A percentile compares a stretch with the other conserved stretches of the same genome.
phyloP scores from a whole-genome alignment of 2,113 vertebrate species.

The Microcebus griseorufus region DNA sequence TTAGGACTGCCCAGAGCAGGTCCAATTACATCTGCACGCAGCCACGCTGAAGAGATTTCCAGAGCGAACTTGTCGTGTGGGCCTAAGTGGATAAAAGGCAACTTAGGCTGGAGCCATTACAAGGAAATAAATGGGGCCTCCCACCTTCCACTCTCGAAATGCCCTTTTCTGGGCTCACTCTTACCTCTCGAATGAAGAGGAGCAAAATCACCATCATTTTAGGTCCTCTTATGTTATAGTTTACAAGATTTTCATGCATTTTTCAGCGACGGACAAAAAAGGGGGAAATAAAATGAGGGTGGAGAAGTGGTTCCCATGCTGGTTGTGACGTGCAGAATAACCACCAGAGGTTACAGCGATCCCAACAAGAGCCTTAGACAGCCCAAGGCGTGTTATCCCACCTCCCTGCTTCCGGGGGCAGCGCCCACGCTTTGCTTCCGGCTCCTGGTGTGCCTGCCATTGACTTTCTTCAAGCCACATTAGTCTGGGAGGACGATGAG shows the following conservation, averaged over 20 bases:
- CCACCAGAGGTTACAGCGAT: slow-evolving; percentile 25
- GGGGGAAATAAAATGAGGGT: not conserved
- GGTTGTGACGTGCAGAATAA: slow-evolving; percentile 41
- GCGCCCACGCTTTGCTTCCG: not conserved
- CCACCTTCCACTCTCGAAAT: slow-evolving; percentile 10
- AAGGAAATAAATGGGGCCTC: slow-evolving; percentile 65
- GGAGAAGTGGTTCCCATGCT: slow-evolving; percentile 34
- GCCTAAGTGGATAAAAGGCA: slow-evolving; percentile 76
- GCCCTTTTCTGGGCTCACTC: slow-evolving; percentile 25
- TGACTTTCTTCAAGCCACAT: not conserved
- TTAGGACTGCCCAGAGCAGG: slow-evolving; percentile 82
- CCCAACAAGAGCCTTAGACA: not conserved
- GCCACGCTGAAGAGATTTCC: slow-evolving; percentile 81
- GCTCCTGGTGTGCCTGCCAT: fast-evolving
- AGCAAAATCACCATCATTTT: slow-evolving; percentile 42
- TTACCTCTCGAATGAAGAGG: slow-evolving; percentile 61
- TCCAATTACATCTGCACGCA: slow-evolving; percentile 81
- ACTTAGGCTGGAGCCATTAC: slow-evolving; percentile 54
- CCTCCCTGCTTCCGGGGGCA: not conserved
- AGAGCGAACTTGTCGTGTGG: slow-evolving; percentile 76
- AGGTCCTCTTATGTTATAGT: slow-evolving; percentile 21
- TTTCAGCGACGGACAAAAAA: slow-evolving; percentile 24
- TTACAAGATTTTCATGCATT: not conserved
- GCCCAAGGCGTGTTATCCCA: not conserved
- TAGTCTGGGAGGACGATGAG: not conserved